Conservation (phyloP, 53 echinoderm and acorn worm genomes). For the Henricia sp. region DNA sequence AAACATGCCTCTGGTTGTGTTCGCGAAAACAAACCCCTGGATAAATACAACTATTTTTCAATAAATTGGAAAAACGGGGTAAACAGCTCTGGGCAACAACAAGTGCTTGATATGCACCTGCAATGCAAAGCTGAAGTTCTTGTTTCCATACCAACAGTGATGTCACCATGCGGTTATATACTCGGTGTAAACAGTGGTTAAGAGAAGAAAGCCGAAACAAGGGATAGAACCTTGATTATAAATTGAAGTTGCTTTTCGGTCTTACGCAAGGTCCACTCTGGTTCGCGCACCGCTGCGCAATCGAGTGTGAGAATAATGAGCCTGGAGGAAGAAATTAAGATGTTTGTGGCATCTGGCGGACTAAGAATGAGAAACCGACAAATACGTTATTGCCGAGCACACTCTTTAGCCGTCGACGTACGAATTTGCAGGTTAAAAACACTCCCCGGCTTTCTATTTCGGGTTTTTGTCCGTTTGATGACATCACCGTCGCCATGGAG, state of each 20-base stretch:
- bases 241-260: not conserved
- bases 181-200: not conserved
- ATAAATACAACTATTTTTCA: no score
- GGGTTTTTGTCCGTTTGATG: conserved; percentile 1
- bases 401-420: no score
- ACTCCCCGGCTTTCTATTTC: not conserved
- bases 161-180: conserved; percentile 29
- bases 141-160: conserved; percentile 37
- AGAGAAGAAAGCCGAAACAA: not conserved
- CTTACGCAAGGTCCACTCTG: not conserved
- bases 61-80: no score
- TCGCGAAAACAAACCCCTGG: no score
- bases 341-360: not conserved
- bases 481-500: conserved; percentile 46
- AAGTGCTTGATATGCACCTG: no score
- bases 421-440: not conserved
- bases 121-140: no score
- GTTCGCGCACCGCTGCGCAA: not conserved
- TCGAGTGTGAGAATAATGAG: not conserved
- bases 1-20: no score
- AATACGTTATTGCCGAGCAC: not conserved
- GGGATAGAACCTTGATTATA: not conserved
- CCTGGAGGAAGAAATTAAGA: conserved; percentile 29
- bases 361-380: not conserved
- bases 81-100: no score